Percentiles rank a stretch among this genome's conserved stretches.
Evolutionary conservation across 2,888 invertebrate species (phyloP).

Genomic region (Andrena trimmerana): DNA sequence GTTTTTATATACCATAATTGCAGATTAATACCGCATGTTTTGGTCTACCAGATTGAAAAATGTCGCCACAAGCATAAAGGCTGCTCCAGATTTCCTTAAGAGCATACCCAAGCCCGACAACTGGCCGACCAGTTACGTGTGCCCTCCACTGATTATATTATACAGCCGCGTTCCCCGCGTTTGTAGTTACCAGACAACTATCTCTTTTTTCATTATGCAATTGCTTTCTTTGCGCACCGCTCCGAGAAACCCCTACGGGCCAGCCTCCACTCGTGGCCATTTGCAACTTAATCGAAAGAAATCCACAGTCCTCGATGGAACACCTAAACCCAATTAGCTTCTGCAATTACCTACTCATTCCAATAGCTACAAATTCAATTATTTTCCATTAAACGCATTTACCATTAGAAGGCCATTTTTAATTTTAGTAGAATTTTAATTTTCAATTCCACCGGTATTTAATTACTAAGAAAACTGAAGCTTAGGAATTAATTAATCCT

Average conservation of each 20-base stretch:
- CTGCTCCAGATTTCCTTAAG: slow-evolving; percentile 72
- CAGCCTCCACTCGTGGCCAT: slow-evolving; percentile 24
- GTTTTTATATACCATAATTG: not conserved
- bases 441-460: not conserved
- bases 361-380: slow-evolving; percentile 34
- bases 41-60: slow-evolving; percentile 34
- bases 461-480: not conserved
- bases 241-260: slow-evolving; percentile 41
- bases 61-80: slow-evolving; percentile 44
- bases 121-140: slow-evolving; percentile 64
- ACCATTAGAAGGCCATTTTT: not conserved
- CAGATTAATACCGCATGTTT: slow-evolving; percentile 5
- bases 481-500: not conserved
- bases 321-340: no score
- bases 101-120: slow-evolving; percentile 42
- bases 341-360: not conserved
- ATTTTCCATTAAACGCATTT: not conserved
- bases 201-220: slow-evolving; percentile 82
- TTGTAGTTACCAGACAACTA: slow-evolving; percentile 78
- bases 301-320: not conserved
- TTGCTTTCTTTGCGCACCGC: slow-evolving; percentile 73
- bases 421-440: not conserved
- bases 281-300: slow-evolving; percentile 2
- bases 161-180: slow-evolving; percentile 66
- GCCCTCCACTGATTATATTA: slow-evolving; percentile 64